These are phyloP conservation scores for Amphipoea oculea DNA, from an alignment of 2,888 invertebrate species.

Conservation along the genomic window DNA sequence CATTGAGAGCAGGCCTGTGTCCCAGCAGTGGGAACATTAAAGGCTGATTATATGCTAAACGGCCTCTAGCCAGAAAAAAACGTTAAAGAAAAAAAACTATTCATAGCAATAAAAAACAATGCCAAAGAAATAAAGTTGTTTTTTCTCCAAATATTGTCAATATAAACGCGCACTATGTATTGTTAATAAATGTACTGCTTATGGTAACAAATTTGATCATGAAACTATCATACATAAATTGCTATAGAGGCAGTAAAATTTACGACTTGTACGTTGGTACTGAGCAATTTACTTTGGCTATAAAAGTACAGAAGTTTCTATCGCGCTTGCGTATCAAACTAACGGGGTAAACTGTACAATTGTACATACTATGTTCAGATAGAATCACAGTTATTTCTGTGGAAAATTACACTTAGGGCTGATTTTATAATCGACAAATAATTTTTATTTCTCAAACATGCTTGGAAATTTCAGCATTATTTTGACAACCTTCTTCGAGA, in stretches of 20 bases:
- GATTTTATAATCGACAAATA: too few relatives aligned
- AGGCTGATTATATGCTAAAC: background rate
- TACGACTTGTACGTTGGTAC: constrained; percentile 32
- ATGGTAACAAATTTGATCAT: constrained; percentile 40
- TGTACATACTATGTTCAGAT: background rate
- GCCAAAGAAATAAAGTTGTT: background rate
- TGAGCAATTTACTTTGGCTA: constrained; percentile 32
- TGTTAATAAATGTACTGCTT: constrained; percentile 24
- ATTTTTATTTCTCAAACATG: too few relatives aligned
- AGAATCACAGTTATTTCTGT: background rate
- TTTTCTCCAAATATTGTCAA: constrained; percentile 4
- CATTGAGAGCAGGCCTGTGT: background rate
- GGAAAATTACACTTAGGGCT: background rate
- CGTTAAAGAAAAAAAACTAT: background rate
- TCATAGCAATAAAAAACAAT: constrained; percentile 14
- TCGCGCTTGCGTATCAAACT: constrained; percentile 8
- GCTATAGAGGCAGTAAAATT: constrained; percentile 39
- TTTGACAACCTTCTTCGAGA: too few relatives aligned
- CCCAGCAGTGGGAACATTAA: background rate
- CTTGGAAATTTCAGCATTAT: too few relatives aligned
- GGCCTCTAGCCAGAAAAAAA: background rate
- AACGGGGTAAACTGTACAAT: background rate
- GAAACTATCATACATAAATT: constrained; percentile 37
- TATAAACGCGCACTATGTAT: background rate
- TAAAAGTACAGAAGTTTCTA: constrained; percentile 33